Evolutionary conservation across 1,140 invertebrate species (phyloP), one percentile per base, ranked within the genome.

Genomic region (Ceratosolen fusciceps): DNA sequence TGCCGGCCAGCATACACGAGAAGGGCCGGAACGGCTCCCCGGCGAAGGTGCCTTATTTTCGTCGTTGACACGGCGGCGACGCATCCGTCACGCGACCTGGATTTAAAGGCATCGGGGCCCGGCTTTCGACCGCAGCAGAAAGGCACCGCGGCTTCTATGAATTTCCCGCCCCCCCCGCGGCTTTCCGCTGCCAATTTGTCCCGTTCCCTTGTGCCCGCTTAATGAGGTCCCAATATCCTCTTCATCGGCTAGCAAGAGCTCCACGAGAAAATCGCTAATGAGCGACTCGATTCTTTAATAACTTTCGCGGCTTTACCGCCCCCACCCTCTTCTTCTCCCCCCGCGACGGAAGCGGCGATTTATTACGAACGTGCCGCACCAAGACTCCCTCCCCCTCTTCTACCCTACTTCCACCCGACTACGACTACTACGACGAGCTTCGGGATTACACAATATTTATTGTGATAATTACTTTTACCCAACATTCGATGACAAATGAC

Each of bases 211-310:
- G 67, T 24, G 16, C 39, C n/a, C 29, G 0, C 56, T 67, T 78
- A 72, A 78, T 26, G 54, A 78, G 54, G 34, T 24, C 49, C 5
- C 31, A 19, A 68, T 56, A 26, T 7, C 2, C n/a, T 31, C n/a
- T 7, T 0, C 8, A 24, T 21, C 8, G 70, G 21, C 7, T 34
- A 7, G 39, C 39, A 26, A 24, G 24, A 37, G 39, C 37, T n/a
- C n/a, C n/a, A 52, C 19, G 31, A 68, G 60, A 24, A 80, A 74
- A 80, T 74, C 74, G 68, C 60, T 74, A 80, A 80, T 65, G 73
- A 80, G 65, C 14, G 56, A 16, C 37, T 74, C 60, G 54, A 74
- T 70, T 74, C 74, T 68, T 74, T 56, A 62, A 19, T 71, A 12
- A 7, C 43, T 31, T 52, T 10, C 26, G 26, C 21, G 14, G 9